Percentiles rank a stretch among this genome's conserved stretches.
phyloP scores from a whole-genome alignment of 2,797 vertebrate genomes.

The Schizopygopsis malacanthus region DNA sequence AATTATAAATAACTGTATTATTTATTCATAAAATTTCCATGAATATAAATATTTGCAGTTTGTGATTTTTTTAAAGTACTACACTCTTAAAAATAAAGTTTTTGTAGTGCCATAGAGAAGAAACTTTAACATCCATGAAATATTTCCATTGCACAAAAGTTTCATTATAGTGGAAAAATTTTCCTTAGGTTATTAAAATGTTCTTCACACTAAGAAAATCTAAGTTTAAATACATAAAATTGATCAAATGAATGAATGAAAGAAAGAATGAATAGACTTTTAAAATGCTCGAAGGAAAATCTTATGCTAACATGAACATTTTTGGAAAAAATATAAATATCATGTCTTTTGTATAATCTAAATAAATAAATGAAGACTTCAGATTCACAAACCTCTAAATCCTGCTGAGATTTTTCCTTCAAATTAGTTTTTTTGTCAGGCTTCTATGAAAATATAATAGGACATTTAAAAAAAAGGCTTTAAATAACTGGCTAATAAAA shows the following conservation, averaged over 20 bases:
- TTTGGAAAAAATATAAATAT: neutral
- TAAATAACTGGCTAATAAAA: neutral
- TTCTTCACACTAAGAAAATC: neutral
- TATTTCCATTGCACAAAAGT: neutral
- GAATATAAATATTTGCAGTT: too few species aligned
- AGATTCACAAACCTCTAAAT: neutral
- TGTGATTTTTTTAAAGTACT: neutral
- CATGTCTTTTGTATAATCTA: neutral
- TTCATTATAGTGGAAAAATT: neutral
- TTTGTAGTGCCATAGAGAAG: too few species aligned
- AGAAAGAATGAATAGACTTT: neutral
- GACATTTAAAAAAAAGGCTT: neutral
- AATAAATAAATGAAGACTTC: neutral
- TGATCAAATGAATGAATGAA: neutral
- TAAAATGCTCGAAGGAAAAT: neutral
- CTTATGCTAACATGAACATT: neutral
- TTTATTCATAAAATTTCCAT: neutral
- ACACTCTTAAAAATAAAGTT: neutral
- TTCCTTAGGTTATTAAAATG: neutral
- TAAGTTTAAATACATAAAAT: neutral
- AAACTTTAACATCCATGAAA: neutral
- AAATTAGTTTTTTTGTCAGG: neutral
- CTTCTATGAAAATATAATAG: neutral
- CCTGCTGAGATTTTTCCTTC: neutral
- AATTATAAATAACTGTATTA: neutral